Conservation (phyloP, 2,797 vertebrate species). For the Sandelia bainsii region DNA sequence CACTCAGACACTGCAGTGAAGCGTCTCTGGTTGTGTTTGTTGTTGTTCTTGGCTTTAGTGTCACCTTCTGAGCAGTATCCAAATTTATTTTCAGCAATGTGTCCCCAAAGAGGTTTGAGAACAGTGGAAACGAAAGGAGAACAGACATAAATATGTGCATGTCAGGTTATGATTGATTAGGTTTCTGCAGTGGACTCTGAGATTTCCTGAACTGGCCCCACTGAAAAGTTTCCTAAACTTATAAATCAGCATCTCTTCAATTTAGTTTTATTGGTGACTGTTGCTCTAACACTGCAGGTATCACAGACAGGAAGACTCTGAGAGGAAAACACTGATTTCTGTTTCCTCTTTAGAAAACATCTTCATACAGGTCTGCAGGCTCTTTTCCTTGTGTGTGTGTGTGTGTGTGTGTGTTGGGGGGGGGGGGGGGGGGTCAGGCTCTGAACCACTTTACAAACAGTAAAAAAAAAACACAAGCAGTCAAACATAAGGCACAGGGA, state of each 20-base stretch:
- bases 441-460: slow-evolving; percentile 9
- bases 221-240: neutral
- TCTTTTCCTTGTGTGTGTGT: neutral
- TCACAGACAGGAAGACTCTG: slow-evolving; percentile 4
- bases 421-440: neutral
- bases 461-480: slow-evolving; percentile 35
- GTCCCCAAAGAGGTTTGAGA: neutral
- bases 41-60: too few relatives aligned
- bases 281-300: neutral
- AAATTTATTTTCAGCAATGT: neutral
- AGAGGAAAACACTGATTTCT: slow-evolving; percentile 10
- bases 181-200: neutral
- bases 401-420: too few relatives aligned
- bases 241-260: neutral
- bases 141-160: too few relatives aligned
- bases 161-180: neutral
- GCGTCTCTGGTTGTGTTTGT: neutral
- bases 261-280: too few relatives aligned
- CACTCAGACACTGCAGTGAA: neutral
- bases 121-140: neutral
- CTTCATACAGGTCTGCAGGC: neutral
- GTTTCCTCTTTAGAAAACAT: neutral
- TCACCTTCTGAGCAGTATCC: neutral
- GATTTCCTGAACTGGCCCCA: neutral
- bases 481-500: slow-evolving; percentile 62